phyloP scores from a whole-genome alignment of 2,797 vertebrate genomes.

The Bradypodion ventrale region DNA sequence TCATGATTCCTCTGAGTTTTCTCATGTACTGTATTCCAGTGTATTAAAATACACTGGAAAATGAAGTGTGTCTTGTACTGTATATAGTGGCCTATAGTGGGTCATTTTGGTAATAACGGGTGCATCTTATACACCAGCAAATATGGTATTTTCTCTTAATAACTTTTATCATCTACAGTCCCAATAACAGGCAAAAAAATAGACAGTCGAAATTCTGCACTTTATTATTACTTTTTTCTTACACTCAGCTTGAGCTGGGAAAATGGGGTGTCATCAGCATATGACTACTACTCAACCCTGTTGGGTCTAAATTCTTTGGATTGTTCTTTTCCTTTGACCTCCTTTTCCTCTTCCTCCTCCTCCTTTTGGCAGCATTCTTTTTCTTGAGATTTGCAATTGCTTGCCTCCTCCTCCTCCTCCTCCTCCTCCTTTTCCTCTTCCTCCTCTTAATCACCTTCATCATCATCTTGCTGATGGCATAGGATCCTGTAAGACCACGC shows the following conservation, averaged over 20 bases:
- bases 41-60: too few species aligned
- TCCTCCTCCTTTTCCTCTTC: background rate
- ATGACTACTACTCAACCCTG: background rate
- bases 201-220: conserved; percentile 1
- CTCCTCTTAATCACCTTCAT: background rate
- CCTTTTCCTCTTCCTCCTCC: background rate
- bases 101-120: too few species aligned
- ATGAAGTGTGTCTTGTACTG: too few species aligned
- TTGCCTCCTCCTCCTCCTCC: background rate
- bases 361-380: background rate
- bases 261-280: background rate
- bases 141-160: too few species aligned
- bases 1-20: background rate
- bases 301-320: background rate
- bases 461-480: conserved; percentile 25
- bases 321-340: too few species aligned
- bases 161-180: too few species aligned
- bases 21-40: too few species aligned
- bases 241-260: conserved; percentile 29
- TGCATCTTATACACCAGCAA: too few species aligned
- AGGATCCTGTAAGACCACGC: conserved; percentile 32
- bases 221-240: conserved; percentile 33
- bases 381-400: background rate
- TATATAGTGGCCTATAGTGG: too few species aligned
- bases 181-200: background rate